Evolutionary conservation across 2,888 invertebrate species (phyloP), one percentile per base, ranked within the genome.

Genomic region (Lycophotia porphyrea): DNA sequence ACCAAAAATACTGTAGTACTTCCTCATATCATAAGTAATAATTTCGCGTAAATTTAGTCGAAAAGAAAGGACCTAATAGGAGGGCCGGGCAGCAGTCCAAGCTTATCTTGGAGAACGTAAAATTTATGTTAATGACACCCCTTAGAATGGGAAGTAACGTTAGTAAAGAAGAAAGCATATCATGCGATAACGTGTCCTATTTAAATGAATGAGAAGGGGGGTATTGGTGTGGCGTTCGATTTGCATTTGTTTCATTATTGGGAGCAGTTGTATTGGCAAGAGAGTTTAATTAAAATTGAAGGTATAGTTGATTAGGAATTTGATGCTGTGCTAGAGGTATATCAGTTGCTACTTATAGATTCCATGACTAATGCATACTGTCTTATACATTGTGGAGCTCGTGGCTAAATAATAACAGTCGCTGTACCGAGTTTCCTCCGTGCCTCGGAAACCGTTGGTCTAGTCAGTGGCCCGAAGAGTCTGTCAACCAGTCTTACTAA

Each of bases 111-210:
- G 90, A 91, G 92, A 87, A 91, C 94, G 94, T 94, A 93, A 94
- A 94, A 94, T 95, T 94, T 94, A 95, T 95, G 94, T 95, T 95
- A 95, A 95, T 95, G 94, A 94, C 90, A 85, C 91, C 78, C 89
- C 90, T 90, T 89, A 88, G 87, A 90, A 91, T 89, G 91, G 91
- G 90, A 93, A 93, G 92, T 92, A 93, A 91, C 92, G 92, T 93
- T 92, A 91, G 92, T 68, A 73, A 52, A 84, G 78, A 86, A 93
- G 91, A 92, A 92, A 91, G 91, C 90, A 91, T 88, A 85, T 91
- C 90, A 91, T 89, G 63, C 63, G 93, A 94, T 93, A 94, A 93
- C 91, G 92, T 91, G 92, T 91, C 90, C 90, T 90, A 89, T 92
- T 92, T 92, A 93, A 93, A 93, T 93, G 91, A 94, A 89, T 80